Evolutionary conservation across 2,888 invertebrate genomes (phyloP).

Genomic region (Apantesis nais): DNA sequence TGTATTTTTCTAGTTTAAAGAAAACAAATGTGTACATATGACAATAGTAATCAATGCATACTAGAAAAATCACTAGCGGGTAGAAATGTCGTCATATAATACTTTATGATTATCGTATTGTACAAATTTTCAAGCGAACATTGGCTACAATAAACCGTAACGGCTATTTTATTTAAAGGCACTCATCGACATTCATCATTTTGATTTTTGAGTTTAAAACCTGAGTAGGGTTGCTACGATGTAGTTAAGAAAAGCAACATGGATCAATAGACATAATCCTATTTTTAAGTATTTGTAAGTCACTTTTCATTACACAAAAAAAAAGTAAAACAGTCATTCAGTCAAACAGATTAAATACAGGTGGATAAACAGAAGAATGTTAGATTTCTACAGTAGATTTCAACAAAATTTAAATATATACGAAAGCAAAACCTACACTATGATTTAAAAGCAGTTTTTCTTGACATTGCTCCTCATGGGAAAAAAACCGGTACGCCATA

Average conservation of each 20-base stretch:
- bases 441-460: not conserved
- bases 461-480: not conserved
- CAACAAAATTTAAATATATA: not conserved
- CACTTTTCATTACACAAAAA: not conserved
- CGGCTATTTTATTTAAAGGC: constrained; percentile 26
- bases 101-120: constrained; percentile 32
- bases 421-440: not conserved
- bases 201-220: constrained; percentile 35
- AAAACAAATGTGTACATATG: constrained; percentile 13
- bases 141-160: constrained; percentile 20
- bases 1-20: not conserved
- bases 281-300: not conserved
- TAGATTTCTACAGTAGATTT: not conserved
- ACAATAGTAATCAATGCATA: constrained; percentile 19
- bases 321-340: too few relatives aligned
- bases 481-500: not conserved
- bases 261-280: not conserved
- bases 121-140: constrained; percentile 31
- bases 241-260: not conserved
- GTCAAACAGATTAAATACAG: not conserved
- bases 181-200: constrained; percentile 19
- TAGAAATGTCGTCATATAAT: constrained; percentile 30
- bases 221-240: too few relatives aligned
- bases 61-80: constrained; percentile 16
- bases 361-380: not conserved